These are phyloP conservation scores for Ophraella communa DNA, from an alignment of 2,888 invertebrate species.

Conservation along the genomic window DNA sequence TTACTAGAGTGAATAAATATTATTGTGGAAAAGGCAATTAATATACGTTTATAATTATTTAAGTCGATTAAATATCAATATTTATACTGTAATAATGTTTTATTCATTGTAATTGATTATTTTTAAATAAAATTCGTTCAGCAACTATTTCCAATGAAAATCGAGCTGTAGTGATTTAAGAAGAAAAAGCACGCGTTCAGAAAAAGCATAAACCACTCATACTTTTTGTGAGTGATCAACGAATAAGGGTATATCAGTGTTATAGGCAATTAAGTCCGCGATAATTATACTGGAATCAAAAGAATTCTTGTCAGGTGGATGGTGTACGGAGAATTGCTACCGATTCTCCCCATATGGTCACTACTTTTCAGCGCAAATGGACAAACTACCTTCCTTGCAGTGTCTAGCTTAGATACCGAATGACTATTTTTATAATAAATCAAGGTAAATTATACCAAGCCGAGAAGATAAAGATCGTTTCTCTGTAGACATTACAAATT, in stretches of 20 bases:
- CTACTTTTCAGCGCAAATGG: slow-evolving; percentile 48
- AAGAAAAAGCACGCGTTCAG: slow-evolving; percentile 33
- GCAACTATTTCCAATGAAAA: no score
- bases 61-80: not conserved
- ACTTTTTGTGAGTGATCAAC: slow-evolving; percentile 32
- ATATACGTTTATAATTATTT: not conserved
- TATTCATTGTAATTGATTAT: not conserved
- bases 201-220: slow-evolving; percentile 36
- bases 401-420: slow-evolving; percentile 54
- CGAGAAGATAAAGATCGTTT: slow-evolving; percentile 39
- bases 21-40: not conserved
- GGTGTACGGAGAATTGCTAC: slow-evolving; percentile 52
- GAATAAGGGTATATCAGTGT: slow-evolving; percentile 45
- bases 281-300: slow-evolving; percentile 47
- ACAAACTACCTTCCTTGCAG: slow-evolving; percentile 48
- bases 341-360: slow-evolving; percentile 50
- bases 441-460: slow-evolving; percentile 47
- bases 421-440: slow-evolving; percentile 52
- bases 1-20: not conserved
- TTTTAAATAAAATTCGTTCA: not conserved
- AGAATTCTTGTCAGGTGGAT: slow-evolving; percentile 54
- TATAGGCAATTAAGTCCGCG: slow-evolving; percentile 46
- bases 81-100: not conserved
- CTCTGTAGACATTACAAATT: slow-evolving; percentile 41
- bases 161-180: slow-evolving; percentile 34